Evolutionary conservation across 2,797 vertebrate genomes (phyloP).

Genomic region (Anguilla megastoma): DNA sequence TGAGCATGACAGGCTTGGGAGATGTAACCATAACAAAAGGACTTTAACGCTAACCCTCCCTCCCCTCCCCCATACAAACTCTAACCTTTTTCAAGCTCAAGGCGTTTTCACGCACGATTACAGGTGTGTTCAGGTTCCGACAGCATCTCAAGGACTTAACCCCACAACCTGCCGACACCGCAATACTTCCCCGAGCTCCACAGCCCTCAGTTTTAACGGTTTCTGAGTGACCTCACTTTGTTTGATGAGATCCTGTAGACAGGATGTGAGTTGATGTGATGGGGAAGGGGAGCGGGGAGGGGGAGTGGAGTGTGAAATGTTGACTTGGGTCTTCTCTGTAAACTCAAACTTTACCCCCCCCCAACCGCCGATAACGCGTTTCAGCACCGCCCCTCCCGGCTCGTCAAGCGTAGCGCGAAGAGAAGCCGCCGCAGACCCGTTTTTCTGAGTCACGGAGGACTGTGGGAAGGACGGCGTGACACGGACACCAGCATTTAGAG

Average conservation of each 20-base stretch:
- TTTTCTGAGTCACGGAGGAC: slow-evolving; percentile 10
- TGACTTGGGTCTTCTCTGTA: slow-evolving; percentile 2
- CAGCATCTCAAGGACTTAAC: slow-evolving; percentile 37
- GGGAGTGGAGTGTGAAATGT: neutral
- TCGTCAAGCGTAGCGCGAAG: slow-evolving; percentile 4
- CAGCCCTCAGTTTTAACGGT: neutral
- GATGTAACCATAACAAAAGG: slow-evolving; percentile 71
- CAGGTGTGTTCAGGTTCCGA: slow-evolving; percentile 77
- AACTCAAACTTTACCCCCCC: slow-evolving; percentile 14
- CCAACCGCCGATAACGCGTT: neutral
- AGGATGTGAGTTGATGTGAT: slow-evolving; percentile 5
- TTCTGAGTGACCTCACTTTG: neutral
- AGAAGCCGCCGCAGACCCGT: neutral
- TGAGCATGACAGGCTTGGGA: slow-evolving; percentile 51
- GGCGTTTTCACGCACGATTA: slow-evolving; percentile 72
- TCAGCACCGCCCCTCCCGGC: neutral
- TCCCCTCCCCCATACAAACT: slow-evolving; percentile 63
- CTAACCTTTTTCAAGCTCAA: slow-evolving; percentile 82
- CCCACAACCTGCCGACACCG: neutral
- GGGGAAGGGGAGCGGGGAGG: neutral
- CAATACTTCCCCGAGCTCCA: neutral
- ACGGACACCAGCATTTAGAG: neutral
- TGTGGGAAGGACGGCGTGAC: neutral
- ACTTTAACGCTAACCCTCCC: slow-evolving; percentile 83
- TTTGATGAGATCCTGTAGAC: slow-evolving; percentile 23